These are phyloP conservation scores for Proisotoma minuta DNA, from an alignment of 2,888 invertebrate genomes.

Conservation along the genomic window DNA sequence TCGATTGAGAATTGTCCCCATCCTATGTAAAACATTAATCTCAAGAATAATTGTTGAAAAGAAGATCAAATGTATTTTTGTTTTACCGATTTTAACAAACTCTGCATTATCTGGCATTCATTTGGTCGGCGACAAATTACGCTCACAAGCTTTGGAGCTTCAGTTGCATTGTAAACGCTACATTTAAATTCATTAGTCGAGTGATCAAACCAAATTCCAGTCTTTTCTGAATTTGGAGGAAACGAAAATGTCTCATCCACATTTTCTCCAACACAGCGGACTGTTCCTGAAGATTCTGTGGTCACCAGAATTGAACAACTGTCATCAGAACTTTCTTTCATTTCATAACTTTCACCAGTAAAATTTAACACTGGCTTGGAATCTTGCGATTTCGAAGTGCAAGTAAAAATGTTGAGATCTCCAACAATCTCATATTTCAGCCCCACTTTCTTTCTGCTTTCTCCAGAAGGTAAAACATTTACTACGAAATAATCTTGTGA, in stretches of 20 bases:
- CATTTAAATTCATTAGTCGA: constrained; percentile 28
- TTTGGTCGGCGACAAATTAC: constrained; percentile 37
- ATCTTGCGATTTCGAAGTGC: constrained; percentile 22
- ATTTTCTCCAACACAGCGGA: constrained; percentile 32
- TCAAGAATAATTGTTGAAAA: background rate
- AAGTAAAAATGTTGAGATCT: constrained; percentile 35
- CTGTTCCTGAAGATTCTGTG: constrained; percentile 21
- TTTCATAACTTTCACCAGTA: constrained; percentile 13
- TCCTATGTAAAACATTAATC: too few relatives aligned
- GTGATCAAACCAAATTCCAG: constrained; percentile 35
- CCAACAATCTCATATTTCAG: constrained; percentile 36
- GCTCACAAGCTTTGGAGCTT: constrained; percentile 24
- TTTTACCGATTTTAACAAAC: constrained; percentile 22
- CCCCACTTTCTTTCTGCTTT: constrained; percentile 9
- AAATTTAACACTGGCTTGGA: constrained; percentile 23
- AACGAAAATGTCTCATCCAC: constrained; percentile 30
- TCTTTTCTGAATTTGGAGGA: constrained; percentile 25
- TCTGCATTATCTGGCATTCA: constrained; percentile 38
- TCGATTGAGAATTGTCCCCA: constrained; percentile 29
- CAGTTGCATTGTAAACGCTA: constrained; percentile 19
- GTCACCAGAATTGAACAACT: constrained; percentile 34
- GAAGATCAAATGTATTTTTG: background rate
- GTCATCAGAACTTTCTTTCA: background rate
- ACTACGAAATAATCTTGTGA: constrained; percentile 21
- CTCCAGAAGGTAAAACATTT: constrained; percentile 18